Evolutionary conservation across 1,140 invertebrate genomes (phyloP).

Genomic region (Heliconius melpomene): DNA sequence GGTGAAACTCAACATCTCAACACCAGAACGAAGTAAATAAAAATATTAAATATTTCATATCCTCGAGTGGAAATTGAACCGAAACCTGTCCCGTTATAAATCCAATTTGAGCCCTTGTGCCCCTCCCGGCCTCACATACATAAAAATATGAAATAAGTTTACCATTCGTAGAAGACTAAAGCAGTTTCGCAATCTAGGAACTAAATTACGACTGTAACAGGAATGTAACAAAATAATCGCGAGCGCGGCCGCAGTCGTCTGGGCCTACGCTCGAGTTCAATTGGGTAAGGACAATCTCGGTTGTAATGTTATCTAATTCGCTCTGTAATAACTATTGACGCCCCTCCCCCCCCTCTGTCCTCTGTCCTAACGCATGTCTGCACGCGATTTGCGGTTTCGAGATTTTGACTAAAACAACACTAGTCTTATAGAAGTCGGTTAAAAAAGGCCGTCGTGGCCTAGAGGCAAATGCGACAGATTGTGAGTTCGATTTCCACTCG

Average conservation of each 20-base stretch:
- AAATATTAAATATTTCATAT: too few relatives aligned
- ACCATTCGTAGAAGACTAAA: not conserved
- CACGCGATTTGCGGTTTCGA: not conserved
- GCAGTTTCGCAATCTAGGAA: not conserved
- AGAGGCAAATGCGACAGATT: too few relatives aligned
- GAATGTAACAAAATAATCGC: slow-evolving; percentile 11
- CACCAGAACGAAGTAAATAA: too few relatives aligned
- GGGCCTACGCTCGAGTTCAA: slow-evolving; percentile 11
- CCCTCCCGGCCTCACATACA: too few relatives aligned
- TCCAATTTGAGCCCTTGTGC: too few relatives aligned
- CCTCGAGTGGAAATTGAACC: too few relatives aligned
- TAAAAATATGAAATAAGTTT: too few relatives aligned
- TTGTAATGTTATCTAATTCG: slow-evolving; percentile 9
- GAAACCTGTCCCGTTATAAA: too few relatives aligned
- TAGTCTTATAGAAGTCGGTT: too few relatives aligned
- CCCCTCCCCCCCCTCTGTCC: not conserved
- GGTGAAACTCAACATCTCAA: too few relatives aligned
- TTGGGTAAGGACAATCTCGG: slow-evolving; percentile 13
- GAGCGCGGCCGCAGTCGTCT: not conserved
- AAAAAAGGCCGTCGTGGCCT: too few relatives aligned
- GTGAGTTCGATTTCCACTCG: too few relatives aligned
- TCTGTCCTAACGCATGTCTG: not conserved
- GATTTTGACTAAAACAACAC: not conserved
- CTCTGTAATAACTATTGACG: not conserved
- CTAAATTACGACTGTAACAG: not conserved